A percentile compares a stretch with the other conserved stretches of the same genome.
Evolutionary conservation across 2,797 vertebrate species (phyloP).

Genomic region (Pogonophryne albipinna): DNA sequence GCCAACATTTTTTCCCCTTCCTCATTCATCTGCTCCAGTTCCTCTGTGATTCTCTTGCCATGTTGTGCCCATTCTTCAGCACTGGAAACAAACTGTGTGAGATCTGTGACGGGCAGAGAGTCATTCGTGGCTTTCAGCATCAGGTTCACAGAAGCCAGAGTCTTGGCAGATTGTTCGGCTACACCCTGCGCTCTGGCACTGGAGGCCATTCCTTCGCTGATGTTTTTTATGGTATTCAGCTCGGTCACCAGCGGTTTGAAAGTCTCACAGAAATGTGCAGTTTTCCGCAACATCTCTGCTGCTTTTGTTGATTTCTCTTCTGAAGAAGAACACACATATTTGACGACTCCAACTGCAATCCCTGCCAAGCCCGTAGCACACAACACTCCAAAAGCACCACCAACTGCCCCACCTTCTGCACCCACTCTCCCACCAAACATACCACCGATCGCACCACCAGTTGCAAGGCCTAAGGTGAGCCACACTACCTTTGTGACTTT

Average conservation of each 20-base stretch:
- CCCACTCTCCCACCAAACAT: slow-evolving; percentile 16
- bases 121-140: neutral
- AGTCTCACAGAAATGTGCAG: neutral
- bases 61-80: slow-evolving; percentile 6
- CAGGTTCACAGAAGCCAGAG: neutral
- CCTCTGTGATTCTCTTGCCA: neutral
- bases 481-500: rapidly evolving
- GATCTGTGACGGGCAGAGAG: neutral
- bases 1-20: neutral
- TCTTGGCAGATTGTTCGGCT: neutral
- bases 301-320: neutral
- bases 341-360: rapidly evolving
- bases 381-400: slow-evolving; percentile 10
- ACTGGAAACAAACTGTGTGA: neutral
- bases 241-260: neutral
- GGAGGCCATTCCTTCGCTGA: neutral
- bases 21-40: slow-evolving; percentile 5
- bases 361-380: rapidly evolving
- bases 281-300: neutral
- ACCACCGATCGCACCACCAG: slow-evolving; percentile 17
- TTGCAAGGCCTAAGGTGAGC: neutral
- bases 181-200: rapidly evolving
- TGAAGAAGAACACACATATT: rapidly evolving
- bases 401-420: neutral
- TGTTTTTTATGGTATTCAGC: neutral